phyloP scores from a whole-genome alignment of 2,113 vertebrate genomes.

The Toxostoma redivivum region DNA sequence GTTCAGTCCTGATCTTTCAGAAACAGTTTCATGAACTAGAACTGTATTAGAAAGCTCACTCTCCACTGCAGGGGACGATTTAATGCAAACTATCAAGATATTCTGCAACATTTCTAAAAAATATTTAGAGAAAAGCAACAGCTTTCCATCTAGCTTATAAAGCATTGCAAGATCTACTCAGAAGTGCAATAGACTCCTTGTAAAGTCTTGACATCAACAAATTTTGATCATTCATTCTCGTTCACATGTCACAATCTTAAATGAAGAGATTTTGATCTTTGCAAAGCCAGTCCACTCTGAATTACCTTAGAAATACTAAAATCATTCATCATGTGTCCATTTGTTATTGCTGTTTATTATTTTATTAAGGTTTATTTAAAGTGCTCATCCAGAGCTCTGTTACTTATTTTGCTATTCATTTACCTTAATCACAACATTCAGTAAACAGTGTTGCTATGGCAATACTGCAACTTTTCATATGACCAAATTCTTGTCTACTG shows the following conservation, averaged over 20 bases:
- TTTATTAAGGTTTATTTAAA: constrained; percentile 19
- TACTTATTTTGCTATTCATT: constrained; percentile 14
- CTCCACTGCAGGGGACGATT: not conserved
- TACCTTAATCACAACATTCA: constrained; percentile 18
- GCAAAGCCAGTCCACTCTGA: not conserved
- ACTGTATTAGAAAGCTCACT: not conserved
- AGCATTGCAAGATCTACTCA: not conserved
- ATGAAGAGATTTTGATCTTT: not conserved
- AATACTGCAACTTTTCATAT: constrained; percentile 24
- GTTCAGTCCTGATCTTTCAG: not conserved
- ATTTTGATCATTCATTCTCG: not conserved
- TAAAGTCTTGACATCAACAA: not conserved
- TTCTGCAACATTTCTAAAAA: not conserved
- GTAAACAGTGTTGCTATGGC: constrained; percentile 52
- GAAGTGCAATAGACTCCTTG: not conserved
- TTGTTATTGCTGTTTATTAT: not conserved
- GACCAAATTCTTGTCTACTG: not conserved
- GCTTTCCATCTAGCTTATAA: not conserved
- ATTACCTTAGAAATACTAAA: not conserved
- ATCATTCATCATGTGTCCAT: not conserved
- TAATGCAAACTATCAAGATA: not conserved
- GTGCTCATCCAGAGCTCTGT: not conserved
- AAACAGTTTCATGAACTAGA: not conserved
- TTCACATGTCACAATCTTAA: not conserved
- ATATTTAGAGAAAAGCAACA: not conserved